Evolutionary conservation across 2,888 invertebrate genomes (phyloP).

Genomic region (Nephrocerus scutellatus): DNA sequence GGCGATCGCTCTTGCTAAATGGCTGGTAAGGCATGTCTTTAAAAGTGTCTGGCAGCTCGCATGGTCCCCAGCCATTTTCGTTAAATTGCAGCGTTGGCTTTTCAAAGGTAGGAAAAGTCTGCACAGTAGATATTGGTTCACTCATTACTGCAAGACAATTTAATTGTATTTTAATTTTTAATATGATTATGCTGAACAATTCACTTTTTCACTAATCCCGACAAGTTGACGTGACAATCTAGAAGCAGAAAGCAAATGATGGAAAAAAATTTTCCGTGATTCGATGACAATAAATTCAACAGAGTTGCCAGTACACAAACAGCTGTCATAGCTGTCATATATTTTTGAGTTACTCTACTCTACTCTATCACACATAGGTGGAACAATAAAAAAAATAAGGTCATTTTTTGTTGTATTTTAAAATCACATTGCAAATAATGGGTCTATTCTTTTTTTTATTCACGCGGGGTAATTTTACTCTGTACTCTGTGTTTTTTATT

Average conservation of each 20-base stretch:
- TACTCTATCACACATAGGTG: slow-evolving; percentile 11
- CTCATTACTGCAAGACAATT: slow-evolving; percentile 20
- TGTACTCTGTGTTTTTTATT: no score
- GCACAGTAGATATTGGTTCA: slow-evolving; percentile 39
- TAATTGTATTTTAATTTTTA: slow-evolving; percentile 1
- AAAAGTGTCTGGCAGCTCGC: slow-evolving; percentile 87
- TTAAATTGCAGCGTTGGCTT: slow-evolving; percentile 44
- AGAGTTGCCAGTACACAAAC: slow-evolving; percentile 5
- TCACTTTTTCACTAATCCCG: slow-evolving; percentile 4
- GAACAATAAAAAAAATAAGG: neutral
- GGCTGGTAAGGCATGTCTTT: slow-evolving; percentile 81
- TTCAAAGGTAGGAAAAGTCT: slow-evolving; percentile 31
- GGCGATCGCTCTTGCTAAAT: slow-evolving; percentile 95
- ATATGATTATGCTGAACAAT: slow-evolving; percentile 6
- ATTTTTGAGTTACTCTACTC: neutral
- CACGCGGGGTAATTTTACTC: no score
- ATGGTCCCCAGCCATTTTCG: slow-evolving; percentile 87
- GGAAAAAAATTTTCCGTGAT: no score
- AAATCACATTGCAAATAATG: no score
- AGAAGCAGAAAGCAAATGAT: slow-evolving; percentile 14
- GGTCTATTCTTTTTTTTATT: no score
- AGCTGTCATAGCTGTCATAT: neutral
- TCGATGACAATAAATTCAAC: slow-evolving; percentile 7
- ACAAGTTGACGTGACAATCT: slow-evolving; percentile 23
- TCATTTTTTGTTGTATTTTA: slow-evolving; percentile 7